Conservation (phyloP, 1,140 invertebrate species). For the Alviniconcha marisindica region DNA sequence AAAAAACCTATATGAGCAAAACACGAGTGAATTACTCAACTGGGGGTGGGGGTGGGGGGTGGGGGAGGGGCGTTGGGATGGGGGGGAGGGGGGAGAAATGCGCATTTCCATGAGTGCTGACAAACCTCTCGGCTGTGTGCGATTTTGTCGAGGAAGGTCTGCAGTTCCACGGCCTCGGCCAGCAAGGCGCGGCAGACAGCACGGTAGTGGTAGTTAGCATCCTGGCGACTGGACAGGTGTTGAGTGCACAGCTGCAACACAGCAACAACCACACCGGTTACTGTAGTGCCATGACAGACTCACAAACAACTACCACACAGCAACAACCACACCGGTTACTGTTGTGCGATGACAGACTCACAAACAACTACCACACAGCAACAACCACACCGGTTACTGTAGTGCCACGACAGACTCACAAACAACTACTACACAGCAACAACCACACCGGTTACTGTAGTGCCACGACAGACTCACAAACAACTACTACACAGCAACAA, state of each 20-base stretch:
- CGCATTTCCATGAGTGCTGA: no score
- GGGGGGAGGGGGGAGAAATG: not conserved
- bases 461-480: no score
- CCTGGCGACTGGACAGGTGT: constrained; percentile 80
- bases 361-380: constrained; percentile 80
- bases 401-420: no score
- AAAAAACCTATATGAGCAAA: no score
- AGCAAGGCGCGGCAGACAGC: constrained; percentile 94
- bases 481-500: constrained; percentile 77
- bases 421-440: not conserved
- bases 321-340: no score
- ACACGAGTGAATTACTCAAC: no score
- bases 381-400: constrained; percentile 17
- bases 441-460: no score
- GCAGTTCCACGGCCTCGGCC: constrained; percentile 91
- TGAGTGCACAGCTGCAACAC: constrained; percentile 82
- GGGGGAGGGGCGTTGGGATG: not conserved
- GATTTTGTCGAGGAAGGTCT: constrained; percentile 91
- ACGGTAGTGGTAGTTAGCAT: constrained; percentile 89
- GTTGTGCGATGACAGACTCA: no score
- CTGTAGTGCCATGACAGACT: not conserved
- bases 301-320: not conserved
- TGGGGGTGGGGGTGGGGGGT: not conserved
- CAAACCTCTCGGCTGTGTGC: constrained; percentile 68
- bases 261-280: constrained; percentile 36